These are phyloP conservation scores for Mohoua ochrocephala DNA, from an alignment of 2,113 vertebrate species.

Conservation along the genomic window DNA sequence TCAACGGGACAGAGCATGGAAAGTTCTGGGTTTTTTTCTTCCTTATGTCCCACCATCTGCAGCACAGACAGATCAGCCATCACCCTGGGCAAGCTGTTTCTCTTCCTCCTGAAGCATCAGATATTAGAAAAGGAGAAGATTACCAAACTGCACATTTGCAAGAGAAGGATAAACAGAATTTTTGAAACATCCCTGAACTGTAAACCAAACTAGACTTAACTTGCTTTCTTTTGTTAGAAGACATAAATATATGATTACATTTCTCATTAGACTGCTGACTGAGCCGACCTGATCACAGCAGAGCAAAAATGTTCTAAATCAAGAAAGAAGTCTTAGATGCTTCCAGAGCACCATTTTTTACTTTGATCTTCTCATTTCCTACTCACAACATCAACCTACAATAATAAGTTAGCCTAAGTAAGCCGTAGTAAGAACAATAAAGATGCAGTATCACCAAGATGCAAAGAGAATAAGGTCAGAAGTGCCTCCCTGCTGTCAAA, in stretches of 20 bases:
- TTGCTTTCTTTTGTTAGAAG: neutral
- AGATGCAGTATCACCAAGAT: neutral
- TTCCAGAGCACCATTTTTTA: neutral
- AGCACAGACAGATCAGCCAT: neutral
- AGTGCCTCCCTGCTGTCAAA: neutral
- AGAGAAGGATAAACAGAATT: constrained; percentile 2
- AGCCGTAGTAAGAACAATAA: neutral
- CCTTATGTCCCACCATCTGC: neutral
- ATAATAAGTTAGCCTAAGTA: neutral
- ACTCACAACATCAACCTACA: neutral
- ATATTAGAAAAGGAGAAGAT: neutral
- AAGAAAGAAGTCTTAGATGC: neutral
- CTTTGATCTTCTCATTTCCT: neutral
- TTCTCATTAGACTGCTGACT: neutral
- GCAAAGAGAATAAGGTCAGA: neutral
- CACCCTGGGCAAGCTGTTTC: neutral
- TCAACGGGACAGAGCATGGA: neutral
- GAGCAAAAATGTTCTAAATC: neutral
- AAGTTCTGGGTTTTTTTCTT: neutral
- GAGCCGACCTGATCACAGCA: neutral
- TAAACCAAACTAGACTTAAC: neutral
- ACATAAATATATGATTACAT: neutral
- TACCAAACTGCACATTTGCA: neutral
- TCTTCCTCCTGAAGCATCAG: neutral
- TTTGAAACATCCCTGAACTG: neutral